Evolutionary conservation across 2,113 vertebrate genomes (phyloP).

Genomic region (Neogobius melanostomus): DNA sequence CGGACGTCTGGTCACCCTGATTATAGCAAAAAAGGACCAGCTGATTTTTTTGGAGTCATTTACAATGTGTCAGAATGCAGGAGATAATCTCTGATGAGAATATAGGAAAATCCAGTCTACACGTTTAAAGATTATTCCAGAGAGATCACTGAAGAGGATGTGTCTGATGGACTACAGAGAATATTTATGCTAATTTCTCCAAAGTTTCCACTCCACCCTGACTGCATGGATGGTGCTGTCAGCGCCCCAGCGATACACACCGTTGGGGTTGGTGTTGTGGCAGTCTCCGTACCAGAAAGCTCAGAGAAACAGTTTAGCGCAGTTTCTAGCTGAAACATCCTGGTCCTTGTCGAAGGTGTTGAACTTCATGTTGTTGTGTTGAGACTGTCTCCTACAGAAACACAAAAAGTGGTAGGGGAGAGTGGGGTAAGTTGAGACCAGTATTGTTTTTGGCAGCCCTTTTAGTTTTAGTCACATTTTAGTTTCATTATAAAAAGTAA

Average conservation of each 20-base stretch:
- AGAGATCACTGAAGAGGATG: background rate
- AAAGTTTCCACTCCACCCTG: background rate
- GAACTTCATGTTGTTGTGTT: background rate
- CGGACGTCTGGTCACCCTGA: too few species aligned
- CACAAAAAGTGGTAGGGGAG: too few species aligned
- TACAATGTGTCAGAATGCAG: too few species aligned
- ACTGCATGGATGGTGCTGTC: background rate
- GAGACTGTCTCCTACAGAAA: background rate
- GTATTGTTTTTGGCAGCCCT: too few species aligned
- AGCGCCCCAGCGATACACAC: background rate
- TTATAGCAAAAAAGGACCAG: too few species aligned
- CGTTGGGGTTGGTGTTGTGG: background rate
- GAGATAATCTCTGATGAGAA: too few species aligned
- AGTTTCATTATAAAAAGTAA: too few species aligned
- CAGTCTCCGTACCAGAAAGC: background rate
- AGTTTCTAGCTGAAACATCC: background rate
- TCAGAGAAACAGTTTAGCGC: background rate
- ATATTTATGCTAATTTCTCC: background rate
- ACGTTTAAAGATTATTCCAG: too few species aligned
- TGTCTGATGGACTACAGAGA: conserved; percentile 1
- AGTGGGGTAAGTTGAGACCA: too few species aligned
- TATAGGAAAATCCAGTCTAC: too few species aligned
- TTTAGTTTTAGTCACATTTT: too few species aligned
- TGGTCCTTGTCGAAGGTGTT: conserved; percentile 7
- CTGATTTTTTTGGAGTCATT: too few species aligned